phyloP scores from a whole-genome alignment of 2,113 vertebrate species.

The Corythaeola cristata region DNA sequence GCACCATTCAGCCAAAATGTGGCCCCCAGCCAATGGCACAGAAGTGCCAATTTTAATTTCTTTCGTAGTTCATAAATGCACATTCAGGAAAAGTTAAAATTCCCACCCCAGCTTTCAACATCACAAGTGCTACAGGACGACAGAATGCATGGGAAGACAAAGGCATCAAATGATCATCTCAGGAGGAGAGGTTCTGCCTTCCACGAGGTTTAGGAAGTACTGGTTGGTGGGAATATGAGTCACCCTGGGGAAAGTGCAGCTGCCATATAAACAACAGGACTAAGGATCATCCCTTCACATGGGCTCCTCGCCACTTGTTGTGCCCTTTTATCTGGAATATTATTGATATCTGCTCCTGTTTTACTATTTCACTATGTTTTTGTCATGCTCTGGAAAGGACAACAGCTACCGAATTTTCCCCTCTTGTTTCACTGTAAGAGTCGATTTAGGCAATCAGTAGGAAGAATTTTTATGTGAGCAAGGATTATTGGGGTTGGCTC shows the following conservation, averaged over 20 bases:
- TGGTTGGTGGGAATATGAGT: neutral
- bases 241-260: neutral
- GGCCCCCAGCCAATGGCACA: neutral
- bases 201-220: neutral
- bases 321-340: neutral
- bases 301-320: neutral
- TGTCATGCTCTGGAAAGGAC: neutral
- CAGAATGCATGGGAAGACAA: neutral
- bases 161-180: neutral
- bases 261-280: neutral
- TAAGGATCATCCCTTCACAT: neutral
- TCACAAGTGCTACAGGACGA: neutral
- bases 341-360: neutral
- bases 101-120: neutral
- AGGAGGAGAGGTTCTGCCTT: neutral
- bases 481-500: neutral
- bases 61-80: neutral
- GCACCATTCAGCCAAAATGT: neutral
- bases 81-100: neutral
- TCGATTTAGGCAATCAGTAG: neutral
- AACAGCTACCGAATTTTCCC: neutral
- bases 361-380: neutral
- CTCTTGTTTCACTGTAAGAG: neutral
- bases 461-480: neutral
- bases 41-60: slow-evolving; percentile 10